A percentile compares a stretch with the other conserved stretches of the same genome.
These are phyloP conservation scores for Heliothis subflexa DNA, from an alignment of 1,140 invertebrate genomes.

Conservation along the genomic window DNA sequence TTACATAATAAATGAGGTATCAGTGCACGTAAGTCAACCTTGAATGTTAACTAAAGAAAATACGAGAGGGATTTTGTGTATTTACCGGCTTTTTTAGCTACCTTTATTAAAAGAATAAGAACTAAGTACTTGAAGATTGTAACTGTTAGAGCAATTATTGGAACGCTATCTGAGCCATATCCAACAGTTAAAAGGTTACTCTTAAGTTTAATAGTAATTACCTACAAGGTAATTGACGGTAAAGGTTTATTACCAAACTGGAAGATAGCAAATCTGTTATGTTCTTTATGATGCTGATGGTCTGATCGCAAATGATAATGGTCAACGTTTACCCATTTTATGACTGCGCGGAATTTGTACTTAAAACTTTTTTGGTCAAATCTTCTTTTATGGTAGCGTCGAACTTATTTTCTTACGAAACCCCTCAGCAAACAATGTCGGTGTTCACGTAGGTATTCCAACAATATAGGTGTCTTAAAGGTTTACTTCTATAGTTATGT, in stretches of 20 bases:
- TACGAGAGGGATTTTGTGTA: too few species aligned
- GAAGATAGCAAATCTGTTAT: not conserved
- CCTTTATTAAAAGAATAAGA: too few species aligned
- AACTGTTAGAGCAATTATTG: too few species aligned
- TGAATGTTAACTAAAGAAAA: too few species aligned
- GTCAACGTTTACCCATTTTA: conserved; percentile 5
- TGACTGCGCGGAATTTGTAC: not conserved
- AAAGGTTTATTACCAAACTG: conserved; percentile 3
- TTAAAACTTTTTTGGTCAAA: conserved; percentile 35
- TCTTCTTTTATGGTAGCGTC: conserved; percentile 23
- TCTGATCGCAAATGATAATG: conserved; percentile 12
- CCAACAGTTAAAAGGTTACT: too few species aligned
- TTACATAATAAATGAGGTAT: conserved; percentile 19
- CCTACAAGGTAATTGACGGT: not conserved
- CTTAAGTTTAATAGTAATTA: not conserved
- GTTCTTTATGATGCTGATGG: not conserved
- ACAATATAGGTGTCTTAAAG: conserved; percentile 27
- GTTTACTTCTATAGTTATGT: conserved; percentile 27
- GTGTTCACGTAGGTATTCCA: conserved; percentile 21
- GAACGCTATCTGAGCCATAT: too few species aligned
- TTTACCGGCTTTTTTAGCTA: too few species aligned
- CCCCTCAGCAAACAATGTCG: conserved; percentile 23
- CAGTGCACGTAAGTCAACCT: not conserved
- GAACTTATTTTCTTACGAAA: conserved; percentile 36
- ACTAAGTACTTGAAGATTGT: too few species aligned